Base-by-base conservation (phyloP, 1,140 invertebrate genomes). In the Drosophila eugracilis region DNA sequence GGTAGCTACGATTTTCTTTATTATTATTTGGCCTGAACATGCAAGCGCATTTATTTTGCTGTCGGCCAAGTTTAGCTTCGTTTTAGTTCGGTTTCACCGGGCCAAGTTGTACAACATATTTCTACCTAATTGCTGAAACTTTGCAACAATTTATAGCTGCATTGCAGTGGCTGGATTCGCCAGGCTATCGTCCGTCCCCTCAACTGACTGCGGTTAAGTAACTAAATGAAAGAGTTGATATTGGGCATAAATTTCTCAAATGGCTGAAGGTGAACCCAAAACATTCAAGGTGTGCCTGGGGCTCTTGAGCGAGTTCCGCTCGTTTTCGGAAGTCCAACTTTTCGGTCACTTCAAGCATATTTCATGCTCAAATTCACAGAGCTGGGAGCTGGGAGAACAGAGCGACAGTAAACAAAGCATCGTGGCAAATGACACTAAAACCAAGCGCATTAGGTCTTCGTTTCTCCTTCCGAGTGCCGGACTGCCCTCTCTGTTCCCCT, bases 111-210 rank as follows among this genome's bases (percentile, higher is more conserved):
- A 74, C 81, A 86, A 66, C 77, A 85, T 86, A 86, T 85, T 86
- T 85, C 54, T 55, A 77, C 54, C 69, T 88, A 85, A 85, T 85
- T 85, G 83, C 73, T 66, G 50, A 77, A 86, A 86, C 59, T 86
- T 86, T 81, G 78, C 44, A 88, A 88, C 77, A 88, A 88, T 81
- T 81, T 86, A 88, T 81, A 78, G 74, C 81, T 86, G 83, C 81
- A 86, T 78, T 86, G 83, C 83, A 81, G 81, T 88, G 78, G 74
- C 48, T 50, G 34, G 62, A 70, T 57, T 67, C 48, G 1, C 37
- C 42, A 36, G 32, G 5, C 28, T 9, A 10, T 39, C 14, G 10
- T 17, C 53, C 55, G 7, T 28, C 30, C 24, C 6, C 37, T 34
- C 17, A 14, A 14, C 26, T 48, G 30, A 49, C 47, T 42, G 52